Percentiles rank a stretch among this genome's conserved stretches.
These are phyloP conservation scores for Caradrina kadenii DNA, from an alignment of 2,888 invertebrate genomes.

Conservation along the genomic window DNA sequence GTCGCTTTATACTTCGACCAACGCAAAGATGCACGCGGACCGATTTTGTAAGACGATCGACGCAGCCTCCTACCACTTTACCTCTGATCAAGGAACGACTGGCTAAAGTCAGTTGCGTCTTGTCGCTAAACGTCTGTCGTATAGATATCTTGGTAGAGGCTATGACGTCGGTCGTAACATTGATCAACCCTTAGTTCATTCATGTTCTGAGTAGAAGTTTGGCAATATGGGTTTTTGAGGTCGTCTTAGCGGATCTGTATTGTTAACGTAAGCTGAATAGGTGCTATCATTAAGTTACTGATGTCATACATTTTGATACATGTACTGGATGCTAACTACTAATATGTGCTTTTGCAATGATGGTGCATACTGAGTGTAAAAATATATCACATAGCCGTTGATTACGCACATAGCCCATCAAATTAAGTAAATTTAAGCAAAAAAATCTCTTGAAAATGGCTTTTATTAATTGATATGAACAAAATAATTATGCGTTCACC, in stretches of 20 bases:
- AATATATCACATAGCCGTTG: no score
- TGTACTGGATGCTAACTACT: conserved; percentile 37
- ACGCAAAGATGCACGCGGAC: conserved; percentile 85
- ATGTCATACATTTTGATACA: conserved; percentile 52
- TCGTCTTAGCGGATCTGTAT: conserved; percentile 81
- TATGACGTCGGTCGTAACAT: conserved; percentile 83
- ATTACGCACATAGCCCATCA: no score
- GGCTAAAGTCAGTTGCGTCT: conserved; percentile 57
- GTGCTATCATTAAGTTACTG: conserved; percentile 46
- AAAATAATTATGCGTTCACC: no score
- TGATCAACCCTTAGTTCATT: conserved; percentile 88
- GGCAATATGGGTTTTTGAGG: conserved; percentile 85
- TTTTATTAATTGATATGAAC: no score
- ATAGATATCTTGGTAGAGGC: conserved; percentile 76
- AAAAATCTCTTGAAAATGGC: no score
- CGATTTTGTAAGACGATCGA: conserved; percentile 89
- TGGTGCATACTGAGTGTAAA: neutral
- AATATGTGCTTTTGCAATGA: neutral
- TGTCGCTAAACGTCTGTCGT: conserved; percentile 24
- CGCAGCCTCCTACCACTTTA: conserved; percentile 82
- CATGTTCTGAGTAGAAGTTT: conserved; percentile 84
- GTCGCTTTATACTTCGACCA: conserved; percentile 88
- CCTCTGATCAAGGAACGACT: conserved; percentile 50
- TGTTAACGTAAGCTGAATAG: conserved; percentile 59
- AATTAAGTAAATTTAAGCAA: no score